Evolutionary conservation across 2,888 invertebrate genomes (phyloP).

Genomic region (Hypsopygia costalis): DNA sequence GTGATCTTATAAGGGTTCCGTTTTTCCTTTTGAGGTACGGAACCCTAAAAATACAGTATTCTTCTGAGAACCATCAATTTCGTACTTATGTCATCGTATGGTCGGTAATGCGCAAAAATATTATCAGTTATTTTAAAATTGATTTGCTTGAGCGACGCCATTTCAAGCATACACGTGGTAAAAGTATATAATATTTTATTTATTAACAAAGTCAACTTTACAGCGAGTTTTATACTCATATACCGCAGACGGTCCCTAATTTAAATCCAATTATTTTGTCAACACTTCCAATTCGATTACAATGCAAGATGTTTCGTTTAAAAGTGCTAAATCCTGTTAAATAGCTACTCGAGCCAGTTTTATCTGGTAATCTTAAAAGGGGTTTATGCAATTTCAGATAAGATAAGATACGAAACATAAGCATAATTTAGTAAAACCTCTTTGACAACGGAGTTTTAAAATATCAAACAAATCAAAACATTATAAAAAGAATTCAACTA

Average conservation of each 20-base stretch:
- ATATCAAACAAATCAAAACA: too few relatives aligned
- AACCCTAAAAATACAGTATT: conserved; percentile 32
- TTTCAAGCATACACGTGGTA: too few relatives aligned
- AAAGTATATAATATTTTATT: too few relatives aligned
- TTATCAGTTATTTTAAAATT: conserved; percentile 48
- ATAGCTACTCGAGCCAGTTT: neutral
- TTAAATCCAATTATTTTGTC: conserved; percentile 16
- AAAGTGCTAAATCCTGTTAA: neutral
- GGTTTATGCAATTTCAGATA: conserved; percentile 4
- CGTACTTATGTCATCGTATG: conserved; percentile 41
- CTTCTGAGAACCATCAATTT: conserved; percentile 51
- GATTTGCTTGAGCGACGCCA: conserved; percentile 37
- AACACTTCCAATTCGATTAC: neutral
- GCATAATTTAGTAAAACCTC: neutral
- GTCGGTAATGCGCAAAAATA: conserved; percentile 59
- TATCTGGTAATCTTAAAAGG: neutral
- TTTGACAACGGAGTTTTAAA: too few relatives aligned
- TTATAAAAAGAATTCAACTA: too few relatives aligned
- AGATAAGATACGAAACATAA: neutral
- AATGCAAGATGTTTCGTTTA: neutral
- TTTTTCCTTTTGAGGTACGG: too few relatives aligned
- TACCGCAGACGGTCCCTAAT: neutral
- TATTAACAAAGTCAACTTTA: too few relatives aligned
- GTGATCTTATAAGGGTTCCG: too few relatives aligned
- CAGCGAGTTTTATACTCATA: too few relatives aligned